A percentile compares a stretch with the other conserved stretches of the same genome.
phyloP scores from a whole-genome alignment of 2,797 vertebrate species.

The Dallia pectoralis region DNA sequence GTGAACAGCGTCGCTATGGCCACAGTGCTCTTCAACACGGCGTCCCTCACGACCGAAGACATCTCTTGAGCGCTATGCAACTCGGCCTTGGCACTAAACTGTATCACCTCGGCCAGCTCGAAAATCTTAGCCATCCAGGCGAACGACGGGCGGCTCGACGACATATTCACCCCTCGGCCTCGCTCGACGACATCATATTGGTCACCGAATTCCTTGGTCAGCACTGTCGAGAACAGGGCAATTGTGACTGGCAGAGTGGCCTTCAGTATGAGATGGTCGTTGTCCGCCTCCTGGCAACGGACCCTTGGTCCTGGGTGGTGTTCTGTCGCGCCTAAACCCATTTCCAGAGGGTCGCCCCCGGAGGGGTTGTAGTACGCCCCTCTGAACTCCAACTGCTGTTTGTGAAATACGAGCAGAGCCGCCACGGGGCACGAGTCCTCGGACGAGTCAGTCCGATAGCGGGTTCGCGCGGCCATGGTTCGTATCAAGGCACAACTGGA shows the following conservation, averaged over 20 bases:
- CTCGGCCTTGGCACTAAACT: not conserved
- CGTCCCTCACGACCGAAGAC: no score
- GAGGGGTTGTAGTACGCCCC: conserved; percentile 1
- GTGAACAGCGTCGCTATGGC: no score
- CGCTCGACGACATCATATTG: not conserved
- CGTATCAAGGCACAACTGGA: not conserved
- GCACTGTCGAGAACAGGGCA: not conserved
- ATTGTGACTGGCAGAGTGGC: not conserved
- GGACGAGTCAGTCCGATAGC: not conserved
- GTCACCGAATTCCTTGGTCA: not conserved
- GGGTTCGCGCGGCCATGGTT: not conserved
- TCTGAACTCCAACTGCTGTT: conserved; percentile 6
- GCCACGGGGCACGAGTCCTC: not conserved
- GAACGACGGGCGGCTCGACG: not conserved
- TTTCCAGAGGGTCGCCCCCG: not conserved
- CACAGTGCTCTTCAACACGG: no score
- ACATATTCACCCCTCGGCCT: not conserved
- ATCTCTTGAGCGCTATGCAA: not conserved
- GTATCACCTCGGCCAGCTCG: not conserved
- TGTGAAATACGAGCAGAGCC: not conserved
- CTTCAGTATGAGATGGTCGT: not conserved
- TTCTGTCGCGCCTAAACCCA: not conserved
- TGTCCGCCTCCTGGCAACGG: not conserved
- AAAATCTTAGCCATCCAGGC: conserved; percentile 5
- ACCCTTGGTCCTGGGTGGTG: not conserved